Base-by-base conservation (phyloP, 2,888 invertebrate genomes). In the Cantharis flavilabris region DNA sequence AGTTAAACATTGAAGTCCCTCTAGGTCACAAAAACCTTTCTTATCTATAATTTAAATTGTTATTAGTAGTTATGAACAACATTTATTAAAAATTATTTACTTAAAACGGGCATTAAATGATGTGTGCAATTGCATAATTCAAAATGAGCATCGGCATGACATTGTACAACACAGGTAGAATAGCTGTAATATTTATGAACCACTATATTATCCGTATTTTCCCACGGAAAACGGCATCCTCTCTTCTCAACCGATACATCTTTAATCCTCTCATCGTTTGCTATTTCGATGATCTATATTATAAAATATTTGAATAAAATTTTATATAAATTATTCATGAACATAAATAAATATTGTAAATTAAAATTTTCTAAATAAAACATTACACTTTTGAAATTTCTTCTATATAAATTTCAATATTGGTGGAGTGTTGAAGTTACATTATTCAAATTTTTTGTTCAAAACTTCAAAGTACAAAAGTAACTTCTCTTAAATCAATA, bases 71-170 rank as follows among this genome's bases (percentile, higher is more conserved):
- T 20, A 28, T 26, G 49, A 18, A 70, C n/a, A 70, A 74, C 14
- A 20, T 64, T 49, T 30, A 16, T 64, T 3, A 23, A 28, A 65
- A 77, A 65, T 71, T 62, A 75, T 86, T 86, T 86, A 92, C 92
- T 89, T 73, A 91, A 87, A 78, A 86, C 87, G 1, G 92, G 91
- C 89, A 92, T 90, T 71, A 91, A 89, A 84, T 92, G 92, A 84
- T 92, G 92, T 0, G 92, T 91, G 83, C 93, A 93, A 82, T 92
- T 92, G 82, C 93, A 93, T 9, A 88, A 83, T 7, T 87, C 85
- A 0, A 89, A 82, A 80, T 92, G 92, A 2, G 89, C 89, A 71
- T 89, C 85, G 0, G 90, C 90, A 76, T 91, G 90, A 82, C 92
- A 92, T 84, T 92, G 91, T 78, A 92, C 89, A 1, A 91, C 86